These are phyloP conservation scores for Odontamblyopus rebecca DNA, from an alignment of 2,797 vertebrate genomes.

Conservation along the genomic window DNA sequence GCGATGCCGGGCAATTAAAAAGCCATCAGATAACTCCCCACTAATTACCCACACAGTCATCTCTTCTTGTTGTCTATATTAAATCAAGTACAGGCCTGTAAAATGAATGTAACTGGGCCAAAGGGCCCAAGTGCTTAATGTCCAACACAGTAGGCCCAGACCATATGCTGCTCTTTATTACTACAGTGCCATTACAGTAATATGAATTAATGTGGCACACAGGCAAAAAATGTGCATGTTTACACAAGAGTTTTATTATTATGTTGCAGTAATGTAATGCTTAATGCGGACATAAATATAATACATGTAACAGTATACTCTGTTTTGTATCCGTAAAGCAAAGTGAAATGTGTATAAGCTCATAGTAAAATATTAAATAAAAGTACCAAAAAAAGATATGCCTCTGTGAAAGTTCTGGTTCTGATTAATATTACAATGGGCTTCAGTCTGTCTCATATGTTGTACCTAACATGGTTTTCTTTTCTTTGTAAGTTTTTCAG, in stretches of 20 bases:
- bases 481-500: slow-evolving; percentile 60
- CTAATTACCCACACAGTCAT: slow-evolving; percentile 69
- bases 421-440: background rate
- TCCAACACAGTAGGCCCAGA: slow-evolving; percentile 16
- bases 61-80: slow-evolving; percentile 68
- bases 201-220: slow-evolving; percentile 30
- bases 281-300: background rate
- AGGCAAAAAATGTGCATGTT: background rate
- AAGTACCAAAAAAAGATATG: background rate
- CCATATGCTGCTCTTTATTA: slow-evolving; percentile 56
- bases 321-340: background rate
- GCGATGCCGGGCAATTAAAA: slow-evolving; percentile 71
- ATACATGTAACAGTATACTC: background rate
- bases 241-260: background rate
- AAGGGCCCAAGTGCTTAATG: slow-evolving; percentile 38
- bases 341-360: too few species aligned
- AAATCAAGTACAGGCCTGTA: slow-evolving; percentile 65
- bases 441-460: slow-evolving; percentile 9
- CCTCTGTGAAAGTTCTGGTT: background rate
- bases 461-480: slow-evolving; percentile 37
- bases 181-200: slow-evolving; percentile 29
- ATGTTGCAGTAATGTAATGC: background rate
- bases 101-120: slow-evolving; percentile 59
- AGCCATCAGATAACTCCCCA: slow-evolving; percentile 60
- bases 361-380: background rate